Percentiles rank a stretch among this genome's conserved stretches.
Evolutionary conservation across 2,797 vertebrate genomes (phyloP).

Genomic region (Antrozous pallidus): DNA sequence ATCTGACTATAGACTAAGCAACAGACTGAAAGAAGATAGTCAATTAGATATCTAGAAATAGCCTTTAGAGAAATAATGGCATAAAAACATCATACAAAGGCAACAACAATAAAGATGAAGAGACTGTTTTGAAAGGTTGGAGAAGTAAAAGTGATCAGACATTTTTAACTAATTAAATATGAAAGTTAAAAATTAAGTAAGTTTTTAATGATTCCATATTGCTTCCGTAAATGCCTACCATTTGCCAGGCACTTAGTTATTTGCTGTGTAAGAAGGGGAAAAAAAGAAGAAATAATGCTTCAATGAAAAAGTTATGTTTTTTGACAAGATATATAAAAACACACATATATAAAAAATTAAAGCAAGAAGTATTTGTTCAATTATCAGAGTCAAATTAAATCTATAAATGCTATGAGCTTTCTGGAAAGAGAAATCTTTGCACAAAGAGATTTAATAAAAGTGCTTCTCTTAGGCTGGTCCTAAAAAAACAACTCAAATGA

Average conservation of each 20-base stretch:
- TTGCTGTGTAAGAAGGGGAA: neutral
- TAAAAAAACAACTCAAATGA: neutral
- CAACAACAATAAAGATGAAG: neutral
- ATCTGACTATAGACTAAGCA: neutral
- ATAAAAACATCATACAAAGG: constrained; percentile 19
- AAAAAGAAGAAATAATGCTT: neutral
- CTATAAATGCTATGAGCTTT: neutral
- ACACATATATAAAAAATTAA: neutral
- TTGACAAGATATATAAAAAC: neutral
- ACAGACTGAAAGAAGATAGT: neutral
- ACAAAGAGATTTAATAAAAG: neutral
- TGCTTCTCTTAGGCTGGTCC: neutral
- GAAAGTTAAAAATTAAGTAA: neutral
- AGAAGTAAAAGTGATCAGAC: constrained; percentile 44
- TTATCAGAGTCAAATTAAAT: neutral
- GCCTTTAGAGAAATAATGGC: neutral
- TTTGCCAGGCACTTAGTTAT: neutral
- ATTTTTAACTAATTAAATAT: constrained; percentile 56
- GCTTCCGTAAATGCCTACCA: constrained; percentile 23
- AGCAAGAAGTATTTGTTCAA: neutral
- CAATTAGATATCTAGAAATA: constrained; percentile 47
- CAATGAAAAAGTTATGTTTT: neutral
- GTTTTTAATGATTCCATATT: neutral
- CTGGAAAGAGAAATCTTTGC: neutral
- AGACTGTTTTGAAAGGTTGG: constrained; percentile 22